Evolutionary conservation across 2,113 vertebrate species (phyloP), one percentile per base, ranked within the genome.

Genomic region (Heptranchias perlo): DNA sequence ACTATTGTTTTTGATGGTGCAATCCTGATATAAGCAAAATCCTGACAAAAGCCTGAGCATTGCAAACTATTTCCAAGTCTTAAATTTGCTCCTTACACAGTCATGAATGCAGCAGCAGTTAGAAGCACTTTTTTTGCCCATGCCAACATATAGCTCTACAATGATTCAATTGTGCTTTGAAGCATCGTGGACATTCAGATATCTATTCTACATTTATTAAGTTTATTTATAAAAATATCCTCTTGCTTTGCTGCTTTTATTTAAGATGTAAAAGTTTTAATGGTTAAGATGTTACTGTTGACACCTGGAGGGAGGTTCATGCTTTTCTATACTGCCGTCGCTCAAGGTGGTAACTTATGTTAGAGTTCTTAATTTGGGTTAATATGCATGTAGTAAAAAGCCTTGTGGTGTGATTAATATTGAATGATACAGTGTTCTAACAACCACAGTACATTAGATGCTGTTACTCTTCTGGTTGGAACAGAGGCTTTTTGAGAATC

Each of bases 331-430:
- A 69, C 39, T 47, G 64, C 62, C 35, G 31, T 49, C 18, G 64
- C 23, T 69, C 64, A 95, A 95, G 23, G 94, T 69, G 92, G 44
- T 94, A 44, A 94, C 49, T 94, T 94, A 94, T 94, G 92, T 94
- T 94, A 39, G 31, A 44, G 91, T 44, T 94, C 91, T 94, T 94
- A 94, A 94, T 94, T 94, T 94, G 91, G 91, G 61, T 39, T 65
- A 62, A 94, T 94, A 94, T 94, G 91, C 58, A 94, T 94, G 61
- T 44, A 94, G 91, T 94, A 64, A 94, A 93, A 94, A 94, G 91
- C 91, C 91, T 94, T 44, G 61, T 94, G 61, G 91, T 94, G 91
- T 94, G 91, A 94, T 94, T 94, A 94, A 94, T 94, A 94, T 94
- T 94, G 91, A 39, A 94, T 94, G 91, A 94, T 94, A 94, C 91